Base-by-base conservation (phyloP, 2,797 vertebrate species). In the Peromyscus aztecus region DNA sequence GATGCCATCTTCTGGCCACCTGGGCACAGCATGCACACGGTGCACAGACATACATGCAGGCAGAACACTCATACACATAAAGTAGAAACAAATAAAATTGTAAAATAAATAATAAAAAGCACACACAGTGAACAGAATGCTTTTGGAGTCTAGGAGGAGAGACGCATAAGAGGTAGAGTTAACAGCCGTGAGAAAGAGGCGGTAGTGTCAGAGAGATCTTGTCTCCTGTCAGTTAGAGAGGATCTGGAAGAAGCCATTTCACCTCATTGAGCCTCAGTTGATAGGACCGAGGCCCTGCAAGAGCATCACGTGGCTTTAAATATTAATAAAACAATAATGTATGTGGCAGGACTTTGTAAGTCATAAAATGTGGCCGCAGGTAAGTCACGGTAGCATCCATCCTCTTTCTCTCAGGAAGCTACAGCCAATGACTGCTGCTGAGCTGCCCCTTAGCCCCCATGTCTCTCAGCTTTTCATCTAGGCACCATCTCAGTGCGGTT, bases 321-420 rank as follows among this genome's bases (percentile, higher is more conserved):
- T 85, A 94, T 78, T 67, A 34, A 90, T 29, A 76, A 31, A 89
- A 49, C 16, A 77, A 85, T 24, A 78, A 85, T 46, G 80, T 12
- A 80, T 37, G 57, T 69, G 52, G 78, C 67, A 55, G 55, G 65
- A 31, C 34, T 97, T 87, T 57, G 21, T 49, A 84, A 81, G 78
- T 77, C 46, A 75, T 75, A 75, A 85, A 77, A 82, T 55, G 5
- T 17, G 29, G 29, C 23, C 29, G 78, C 52, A 92, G 88, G 75
- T 83, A 29, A 67, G 92, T 85, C 52, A 27, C 40, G 31, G 14
- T 43, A 31, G 21, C 61, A 12, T 11, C 21, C 67, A 37, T 24
- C 43, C 75, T 95, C 78, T 77, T 61, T 19, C 73, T 76, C 80
- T 52, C 10, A n/a, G 77, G 89, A 96, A 96, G 49, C 76, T 16